Evolutionary conservation across 2,888 invertebrate species (phyloP).

Genomic region (Heliconius sara): DNA sequence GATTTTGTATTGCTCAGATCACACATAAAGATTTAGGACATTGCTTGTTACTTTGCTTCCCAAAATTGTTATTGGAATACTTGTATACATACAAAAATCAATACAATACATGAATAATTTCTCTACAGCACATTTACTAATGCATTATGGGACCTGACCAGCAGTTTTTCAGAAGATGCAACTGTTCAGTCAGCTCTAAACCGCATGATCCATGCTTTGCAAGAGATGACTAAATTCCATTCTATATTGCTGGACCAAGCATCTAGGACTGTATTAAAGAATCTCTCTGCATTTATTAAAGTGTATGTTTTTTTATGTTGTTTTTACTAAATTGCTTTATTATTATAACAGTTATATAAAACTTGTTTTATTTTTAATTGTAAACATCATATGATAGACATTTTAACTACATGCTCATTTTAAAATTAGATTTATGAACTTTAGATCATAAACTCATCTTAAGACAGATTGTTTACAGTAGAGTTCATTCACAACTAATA

Average conservation of each 20-base stretch:
- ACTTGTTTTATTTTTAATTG: background rate
- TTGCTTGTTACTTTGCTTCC: background rate
- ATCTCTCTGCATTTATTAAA: conserved; percentile 94
- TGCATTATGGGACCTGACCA: conserved; percentile 94
- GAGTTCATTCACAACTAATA: conserved; percentile 50
- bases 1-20: background rate
- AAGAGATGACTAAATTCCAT: conserved; percentile 97
- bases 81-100: background rate
- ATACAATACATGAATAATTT: conserved; percentile 30
- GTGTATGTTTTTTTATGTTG: conserved; percentile 84
- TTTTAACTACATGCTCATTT: background rate
- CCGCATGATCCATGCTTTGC: conserved; percentile 86
- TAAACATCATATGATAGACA: background rate
- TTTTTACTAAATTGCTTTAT: background rate
- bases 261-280: conserved; percentile 94
- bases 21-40: background rate
- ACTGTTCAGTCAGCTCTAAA: conserved; percentile 90
- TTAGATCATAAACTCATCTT: background rate
- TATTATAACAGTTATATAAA: background rate
- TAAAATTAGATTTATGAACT: conserved; percentile 29
- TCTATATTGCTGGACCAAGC: conserved; percentile 96
- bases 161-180: conserved; percentile 93
- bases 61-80: background rate
- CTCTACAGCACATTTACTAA: conserved; percentile 89
- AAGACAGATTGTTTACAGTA: conserved; percentile 50